Conservation (phyloP, 2,797 vertebrate genomes). For the Coranthus polyacanthus region DNA sequence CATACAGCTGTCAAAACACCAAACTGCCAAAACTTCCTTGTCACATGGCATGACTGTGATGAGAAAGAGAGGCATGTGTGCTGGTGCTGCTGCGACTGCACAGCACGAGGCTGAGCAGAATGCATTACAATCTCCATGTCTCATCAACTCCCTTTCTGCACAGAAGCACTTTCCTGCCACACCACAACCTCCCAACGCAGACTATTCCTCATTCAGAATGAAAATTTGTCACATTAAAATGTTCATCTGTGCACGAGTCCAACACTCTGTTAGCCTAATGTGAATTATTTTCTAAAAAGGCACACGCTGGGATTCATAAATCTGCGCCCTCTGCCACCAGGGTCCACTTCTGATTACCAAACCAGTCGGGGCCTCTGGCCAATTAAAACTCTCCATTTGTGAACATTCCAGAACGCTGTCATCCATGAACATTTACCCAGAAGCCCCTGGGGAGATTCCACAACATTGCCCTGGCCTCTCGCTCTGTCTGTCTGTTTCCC, state of each 20-base stretch:
- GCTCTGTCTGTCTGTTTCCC: slow-evolving; percentile 63
- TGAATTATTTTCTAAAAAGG: slow-evolving; percentile 27
- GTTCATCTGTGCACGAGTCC: slow-evolving; percentile 15
- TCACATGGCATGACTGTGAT: slow-evolving; percentile 48
- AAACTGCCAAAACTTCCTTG: slow-evolving; percentile 62
- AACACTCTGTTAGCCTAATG: neutral
- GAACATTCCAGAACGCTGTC: slow-evolving; percentile 87
- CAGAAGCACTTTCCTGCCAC: neutral
- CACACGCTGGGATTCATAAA: slow-evolving; percentile 58
- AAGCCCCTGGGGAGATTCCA: slow-evolving; percentile 86
- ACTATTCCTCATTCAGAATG: slow-evolving; percentile 3
- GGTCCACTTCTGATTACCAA: slow-evolving; percentile 80
- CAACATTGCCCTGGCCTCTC: slow-evolving; percentile 82
- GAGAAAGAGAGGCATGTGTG: slow-evolving; percentile 29
- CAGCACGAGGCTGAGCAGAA: slow-evolving; percentile 21
- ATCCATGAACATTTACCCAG: slow-evolving; percentile 88
- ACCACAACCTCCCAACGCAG: neutral
- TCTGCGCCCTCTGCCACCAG: slow-evolving; percentile 57
- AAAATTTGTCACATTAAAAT: slow-evolving; percentile 35
- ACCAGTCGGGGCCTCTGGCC: slow-evolving; percentile 80
- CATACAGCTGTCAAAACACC: slow-evolving; percentile 80
- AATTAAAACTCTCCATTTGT: slow-evolving; percentile 87
- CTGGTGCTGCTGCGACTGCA: slow-evolving; percentile 17
- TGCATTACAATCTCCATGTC: slow-evolving; percentile 34
- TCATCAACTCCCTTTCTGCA: neutral